Evolutionary conservation across 2,797 vertebrate species (phyloP).

Genomic region (Pseudomugil gertrudae): DNA sequence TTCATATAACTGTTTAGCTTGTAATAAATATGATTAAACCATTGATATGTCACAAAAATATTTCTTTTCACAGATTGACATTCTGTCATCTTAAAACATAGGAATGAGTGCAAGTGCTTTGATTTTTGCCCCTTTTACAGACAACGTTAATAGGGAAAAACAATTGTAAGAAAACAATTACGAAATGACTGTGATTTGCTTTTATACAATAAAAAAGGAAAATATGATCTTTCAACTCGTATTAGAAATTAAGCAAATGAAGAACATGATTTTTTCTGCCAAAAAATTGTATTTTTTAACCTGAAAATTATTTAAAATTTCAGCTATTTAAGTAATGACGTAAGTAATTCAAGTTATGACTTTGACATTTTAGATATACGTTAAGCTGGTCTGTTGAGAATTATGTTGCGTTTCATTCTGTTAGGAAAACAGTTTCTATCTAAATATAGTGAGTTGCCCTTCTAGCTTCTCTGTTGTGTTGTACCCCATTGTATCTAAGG

Average conservation of each 20-base stretch:
- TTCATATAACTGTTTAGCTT: background rate
- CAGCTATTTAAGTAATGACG: too few species aligned
- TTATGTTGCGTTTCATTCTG: background rate
- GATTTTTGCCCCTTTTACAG: too few species aligned
- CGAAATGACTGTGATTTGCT: too few species aligned
- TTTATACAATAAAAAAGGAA: too few species aligned
- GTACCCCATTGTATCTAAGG: background rate
- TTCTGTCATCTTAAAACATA: background rate
- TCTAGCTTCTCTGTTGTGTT: background rate
- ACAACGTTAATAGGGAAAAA: too few species aligned
- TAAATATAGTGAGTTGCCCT: background rate
- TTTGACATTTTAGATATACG: background rate
- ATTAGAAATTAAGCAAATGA: background rate
- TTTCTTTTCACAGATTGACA: too few species aligned
- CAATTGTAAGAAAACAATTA: too few species aligned
- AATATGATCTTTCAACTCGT: background rate
- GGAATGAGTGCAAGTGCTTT: background rate
- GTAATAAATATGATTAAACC: background rate
- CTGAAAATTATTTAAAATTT: too few species aligned
- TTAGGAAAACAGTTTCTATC: background rate
- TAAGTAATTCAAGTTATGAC: background rate
- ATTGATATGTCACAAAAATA: background rate
- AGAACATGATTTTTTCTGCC: background rate
- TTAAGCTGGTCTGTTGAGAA: background rate
- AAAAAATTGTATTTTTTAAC: background rate